Evolutionary conservation across 1,140 invertebrate genomes (phyloP).

Genomic region (Leguminivora glycinivorella): DNA sequence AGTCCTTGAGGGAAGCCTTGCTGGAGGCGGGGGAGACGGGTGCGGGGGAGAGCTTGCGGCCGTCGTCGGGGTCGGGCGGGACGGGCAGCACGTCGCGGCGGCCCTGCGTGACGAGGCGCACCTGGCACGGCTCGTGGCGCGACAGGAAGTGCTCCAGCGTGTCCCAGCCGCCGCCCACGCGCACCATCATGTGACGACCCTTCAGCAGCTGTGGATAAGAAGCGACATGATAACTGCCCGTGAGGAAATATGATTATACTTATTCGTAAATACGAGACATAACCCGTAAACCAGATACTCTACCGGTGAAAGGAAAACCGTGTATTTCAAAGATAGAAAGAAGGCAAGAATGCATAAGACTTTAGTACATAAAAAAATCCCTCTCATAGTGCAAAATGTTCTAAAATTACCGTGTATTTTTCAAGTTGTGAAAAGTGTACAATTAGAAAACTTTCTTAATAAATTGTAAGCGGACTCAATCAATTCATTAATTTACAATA

Average conservation of each 20-base stretch:
- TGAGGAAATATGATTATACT: neutral
- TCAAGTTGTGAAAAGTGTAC: too few relatives aligned
- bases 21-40: slow-evolving; percentile 31
- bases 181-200: slow-evolving; percentile 94
- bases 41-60: slow-evolving; percentile 32
- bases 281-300: too few relatives aligned
- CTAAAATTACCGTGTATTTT: too few relatives aligned
- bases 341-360: too few relatives aligned
- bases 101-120: slow-evolving; percentile 82
- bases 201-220: slow-evolving; percentile 85
- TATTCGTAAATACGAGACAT: too few relatives aligned
- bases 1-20: slow-evolving; percentile 33
- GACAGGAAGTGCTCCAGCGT: slow-evolving; percentile 94
- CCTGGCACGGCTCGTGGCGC: slow-evolving; percentile 93
- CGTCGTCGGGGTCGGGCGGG: slow-evolving; percentile 56
- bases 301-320: too few relatives aligned
- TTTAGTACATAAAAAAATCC: too few relatives aligned
- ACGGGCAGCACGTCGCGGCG: slow-evolving; percentile 64
- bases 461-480: too few relatives aligned
- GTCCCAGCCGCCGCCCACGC: slow-evolving; percentile 96
- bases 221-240: neutral
- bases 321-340: too few relatives aligned
- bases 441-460: too few relatives aligned
- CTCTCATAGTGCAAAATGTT: too few relatives aligned
- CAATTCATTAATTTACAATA: too few relatives aligned